Evolutionary conservation across 2,797 vertebrate genomes (phyloP), one percentile per base, ranked within the genome.

Genomic region (Fistularia commersonii): DNA sequence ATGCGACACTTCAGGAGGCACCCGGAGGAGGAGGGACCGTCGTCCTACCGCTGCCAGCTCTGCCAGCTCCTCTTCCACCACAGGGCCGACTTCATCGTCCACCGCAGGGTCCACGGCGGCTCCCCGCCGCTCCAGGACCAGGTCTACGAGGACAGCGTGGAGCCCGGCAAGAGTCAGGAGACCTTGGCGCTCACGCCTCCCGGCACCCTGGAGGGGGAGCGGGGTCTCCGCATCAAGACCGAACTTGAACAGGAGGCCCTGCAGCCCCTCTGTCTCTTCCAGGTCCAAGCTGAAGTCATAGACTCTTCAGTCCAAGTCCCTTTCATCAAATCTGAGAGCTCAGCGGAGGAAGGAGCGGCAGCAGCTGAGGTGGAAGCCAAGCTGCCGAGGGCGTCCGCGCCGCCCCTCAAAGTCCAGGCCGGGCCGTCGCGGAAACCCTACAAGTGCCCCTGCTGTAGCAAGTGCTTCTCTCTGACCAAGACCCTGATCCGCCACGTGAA

Each of bases 381-480:
- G 31, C 34, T 6, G 11, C 34, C 46, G 0, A 45, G 8, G 11
- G 37, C 33, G 43, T 14, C n/a, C n/a, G 41, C 43, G 5, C 50
- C 32, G 32, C 65, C 64, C 31, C 0, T 62, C 2, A 3, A 34
- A 0, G 50, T 68, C 23, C 42, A 66, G 32, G 56, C 41, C 0
- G 71, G 61, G n/a, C 68, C 52, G 0, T 32, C 48, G 1, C 52
- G 55, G 55, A 74, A 74, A 61, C 61, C 71, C 2, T 66, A 55
- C 48, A 74, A 72, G 40, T 78, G 75, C 46, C 71, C 64, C 5
- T 60, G 51, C 6, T 77, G 75, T 23, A 3, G 38, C 39, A 74
- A 74, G 6, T 57, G 61, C 45, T 78, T 74, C 54, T 78, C 71
- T 12, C 14, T 69, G 40, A 69, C 53, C 0, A 78, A 74, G 51